A percentile compares a stretch with the other conserved stretches of the same genome.
phyloP scores from a whole-genome alignment of 2,113 vertebrate genomes.

The Eudyptes chrysolophus region DNA sequence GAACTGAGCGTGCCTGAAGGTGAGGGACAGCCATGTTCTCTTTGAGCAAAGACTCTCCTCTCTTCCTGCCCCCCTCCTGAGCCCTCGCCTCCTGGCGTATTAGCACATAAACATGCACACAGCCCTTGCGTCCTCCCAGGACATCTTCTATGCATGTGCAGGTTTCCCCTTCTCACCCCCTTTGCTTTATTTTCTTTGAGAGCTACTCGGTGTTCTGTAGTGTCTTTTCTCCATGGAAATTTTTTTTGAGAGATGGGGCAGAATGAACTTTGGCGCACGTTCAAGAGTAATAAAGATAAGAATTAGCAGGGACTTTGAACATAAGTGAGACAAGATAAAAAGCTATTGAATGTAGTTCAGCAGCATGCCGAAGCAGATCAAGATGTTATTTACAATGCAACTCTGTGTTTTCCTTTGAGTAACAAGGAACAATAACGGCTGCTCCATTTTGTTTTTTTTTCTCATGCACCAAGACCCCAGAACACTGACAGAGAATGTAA shows the following conservation, averaged over 20 bases:
- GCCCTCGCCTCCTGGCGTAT: rapidly evolving
- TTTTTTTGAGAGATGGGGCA: not conserved
- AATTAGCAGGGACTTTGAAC: not conserved
- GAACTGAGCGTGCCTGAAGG: not conserved
- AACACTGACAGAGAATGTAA: not conserved
- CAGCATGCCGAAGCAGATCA: not conserved
- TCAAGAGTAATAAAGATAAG: conserved; percentile 39
- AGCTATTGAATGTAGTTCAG: not conserved
- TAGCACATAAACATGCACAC: not conserved
- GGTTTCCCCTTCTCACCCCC: not conserved
- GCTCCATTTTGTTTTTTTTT: not conserved
- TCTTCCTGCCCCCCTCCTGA: not conserved
- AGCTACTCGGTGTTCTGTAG: not conserved
- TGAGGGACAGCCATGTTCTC: not conserved
- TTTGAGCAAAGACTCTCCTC: not conserved
- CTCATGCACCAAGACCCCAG: not conserved
- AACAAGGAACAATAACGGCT: not conserved
- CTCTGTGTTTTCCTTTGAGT: not conserved
- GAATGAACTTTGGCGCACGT: not conserved
- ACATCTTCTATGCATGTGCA: not conserved
- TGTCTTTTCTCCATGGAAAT: not conserved
- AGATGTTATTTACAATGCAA: not conserved
- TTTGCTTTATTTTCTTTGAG: not conserved
- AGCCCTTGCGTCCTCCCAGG: not conserved
- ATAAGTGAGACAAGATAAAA: conserved; percentile 10